Percentiles rank a stretch among this genome's conserved stretches.
Conservation (phyloP, 2,113 vertebrate species). For the Orthonyx spaldingii region DNA sequence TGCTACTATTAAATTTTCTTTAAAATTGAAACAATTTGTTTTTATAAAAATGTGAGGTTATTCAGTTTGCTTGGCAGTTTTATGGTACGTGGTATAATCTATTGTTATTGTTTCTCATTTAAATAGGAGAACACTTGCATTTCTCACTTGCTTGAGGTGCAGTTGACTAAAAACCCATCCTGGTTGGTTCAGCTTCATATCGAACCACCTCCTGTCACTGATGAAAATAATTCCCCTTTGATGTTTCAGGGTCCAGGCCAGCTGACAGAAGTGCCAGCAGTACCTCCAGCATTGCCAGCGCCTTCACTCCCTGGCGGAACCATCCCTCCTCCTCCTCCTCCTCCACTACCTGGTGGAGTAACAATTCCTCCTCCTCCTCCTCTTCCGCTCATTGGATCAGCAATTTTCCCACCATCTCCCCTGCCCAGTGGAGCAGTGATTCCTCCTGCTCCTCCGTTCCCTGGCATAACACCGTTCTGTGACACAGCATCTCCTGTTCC, state of each 20-base stretch:
- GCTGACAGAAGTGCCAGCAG: slow-evolving; percentile 27
- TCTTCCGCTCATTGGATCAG: accelerated
- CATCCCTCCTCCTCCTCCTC: background rate
- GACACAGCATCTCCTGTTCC: no score
- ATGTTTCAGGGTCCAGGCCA: slow-evolving; percentile 66
- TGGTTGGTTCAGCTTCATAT: background rate
- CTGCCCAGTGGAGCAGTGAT: accelerated
- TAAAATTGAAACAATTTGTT: slow-evolving; percentile 37
- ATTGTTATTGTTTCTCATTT: slow-evolving; percentile 30
- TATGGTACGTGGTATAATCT: background rate
- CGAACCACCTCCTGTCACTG: background rate
- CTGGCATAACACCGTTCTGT: accelerated
- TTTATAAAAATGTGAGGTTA: slow-evolving; percentile 18
- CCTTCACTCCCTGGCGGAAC: background rate
- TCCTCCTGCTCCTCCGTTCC: accelerated
- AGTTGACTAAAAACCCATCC: background rate
- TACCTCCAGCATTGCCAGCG: background rate
- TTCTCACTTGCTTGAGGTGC: background rate
- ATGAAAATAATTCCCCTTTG: background rate
- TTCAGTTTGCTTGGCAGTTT: slow-evolving; percentile 39
- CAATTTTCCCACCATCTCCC: accelerated
- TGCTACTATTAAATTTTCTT: slow-evolving; percentile 49
- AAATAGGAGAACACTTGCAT: background rate
- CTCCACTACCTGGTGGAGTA: background rate
- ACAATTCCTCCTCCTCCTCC: accelerated